phyloP scores from a whole-genome alignment of 92 coral and sea anemone genomes.

The Epizoanthus stellaris region DNA sequence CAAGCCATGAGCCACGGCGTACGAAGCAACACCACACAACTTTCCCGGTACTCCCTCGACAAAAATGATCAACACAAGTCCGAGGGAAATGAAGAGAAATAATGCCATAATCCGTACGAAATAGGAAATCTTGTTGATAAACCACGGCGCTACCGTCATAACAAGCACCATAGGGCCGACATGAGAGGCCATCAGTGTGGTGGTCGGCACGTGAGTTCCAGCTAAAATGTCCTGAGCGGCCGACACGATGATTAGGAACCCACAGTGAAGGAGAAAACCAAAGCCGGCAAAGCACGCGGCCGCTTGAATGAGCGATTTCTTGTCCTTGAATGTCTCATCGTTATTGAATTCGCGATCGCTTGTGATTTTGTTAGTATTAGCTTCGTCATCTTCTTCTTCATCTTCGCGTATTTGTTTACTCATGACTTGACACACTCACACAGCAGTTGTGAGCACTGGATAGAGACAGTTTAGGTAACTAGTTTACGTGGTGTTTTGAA shows the following conservation, averaged over 20 bases:
- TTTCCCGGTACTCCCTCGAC: slow-evolving; percentile 72
- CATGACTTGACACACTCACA: background rate
- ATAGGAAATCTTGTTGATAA: slow-evolving; percentile 80
- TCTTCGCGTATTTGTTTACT: background rate
- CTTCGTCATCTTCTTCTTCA: background rate
- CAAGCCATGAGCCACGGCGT: slow-evolving; percentile 82
- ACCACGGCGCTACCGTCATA: slow-evolving; percentile 75
- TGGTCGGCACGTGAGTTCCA: slow-evolving; percentile 79
- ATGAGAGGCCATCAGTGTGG: slow-evolving; percentile 73
- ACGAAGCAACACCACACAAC: slow-evolving; percentile 70
- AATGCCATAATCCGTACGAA: slow-evolving; percentile 70
- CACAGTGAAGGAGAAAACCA: slow-evolving; percentile 70
- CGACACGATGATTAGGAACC: slow-evolving; percentile 67
- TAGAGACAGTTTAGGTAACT: background rate
- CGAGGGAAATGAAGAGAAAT: slow-evolving; percentile 74
- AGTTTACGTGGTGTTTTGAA: background rate
- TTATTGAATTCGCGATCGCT: background rate
- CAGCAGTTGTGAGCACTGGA: background rate
- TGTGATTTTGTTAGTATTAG: background rate
- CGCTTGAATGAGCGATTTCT: slow-evolving; percentile 18
- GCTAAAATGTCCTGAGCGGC: slow-evolving; percentile 85
- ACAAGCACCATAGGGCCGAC: slow-evolving; percentile 87
- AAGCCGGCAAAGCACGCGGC: slow-evolving; percentile 68
- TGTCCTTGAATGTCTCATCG: slow-evolving; percentile 16
- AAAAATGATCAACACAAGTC: slow-evolving; percentile 61